Evolutionary conservation across 92 coral and sea anemone genomes (phyloP), one percentile per base, ranked within the genome.

Genomic region (Epizoanthus stellaris): DNA sequence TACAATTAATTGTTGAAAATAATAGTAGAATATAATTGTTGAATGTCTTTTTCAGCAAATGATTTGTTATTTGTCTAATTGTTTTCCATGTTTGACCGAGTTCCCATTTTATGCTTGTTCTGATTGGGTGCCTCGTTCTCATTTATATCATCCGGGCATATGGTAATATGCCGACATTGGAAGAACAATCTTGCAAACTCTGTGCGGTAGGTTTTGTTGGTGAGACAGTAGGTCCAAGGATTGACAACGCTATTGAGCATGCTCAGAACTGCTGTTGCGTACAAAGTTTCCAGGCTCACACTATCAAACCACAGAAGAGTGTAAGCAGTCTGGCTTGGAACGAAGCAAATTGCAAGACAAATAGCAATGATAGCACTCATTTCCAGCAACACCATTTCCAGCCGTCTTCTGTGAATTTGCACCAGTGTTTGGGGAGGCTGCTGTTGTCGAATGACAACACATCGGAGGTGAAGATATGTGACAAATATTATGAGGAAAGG

Each of bases 121-220:
- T 30, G 36, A 30, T 30, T 30, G 1, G 1, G 36, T 30, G 1
- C 36, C 2, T 30, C 36, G 36, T 30, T 30, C 36, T 30, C 36
- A 30, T 30, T 30, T 30, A 30, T 30, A 30, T 30, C 36, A 30
- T 30, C 36, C 36, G 36, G 36, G 36, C 36, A 30, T 30, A 0
- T 30, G 36, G 36, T 30, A 30, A 30, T 30, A 30, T 30, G 1
- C 36, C 36, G 36, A 30, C 36, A 30, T 30, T 30, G 36, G 36
- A 30, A 30, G 36, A 76, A n/a, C 34, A 6, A 36, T 36, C 39
- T 36, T 56, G 40, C 12, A 39, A 76, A 16, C 39, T 57, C 81
- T 76, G 16, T 58, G 5, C 81, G 43, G 54, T 76, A 76, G 14
- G 49, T 16, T 56, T 76, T 76, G 81, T 76, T 76, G 15, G 81